These are phyloP conservation scores for Drosophila saltans DNA, from an alignment of 1,140 invertebrate genomes.

Conservation along the genomic window DNA sequence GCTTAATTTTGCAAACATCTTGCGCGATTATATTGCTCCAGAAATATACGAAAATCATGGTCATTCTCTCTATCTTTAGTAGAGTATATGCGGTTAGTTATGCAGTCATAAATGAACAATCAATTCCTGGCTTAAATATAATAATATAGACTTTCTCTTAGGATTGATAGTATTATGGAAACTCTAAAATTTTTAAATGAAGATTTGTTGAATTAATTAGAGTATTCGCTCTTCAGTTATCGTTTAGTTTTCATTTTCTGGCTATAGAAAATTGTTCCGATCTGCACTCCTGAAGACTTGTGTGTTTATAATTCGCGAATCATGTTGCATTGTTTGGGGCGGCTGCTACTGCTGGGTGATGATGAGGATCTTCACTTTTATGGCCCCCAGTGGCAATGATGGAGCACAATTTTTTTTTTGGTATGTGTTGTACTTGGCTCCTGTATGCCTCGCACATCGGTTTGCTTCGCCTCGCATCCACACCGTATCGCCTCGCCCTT, in stretches of 20 bases:
- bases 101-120: too few relatives aligned
- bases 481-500: constrained; percentile 53
- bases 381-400: constrained; percentile 63
- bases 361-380: constrained; percentile 80
- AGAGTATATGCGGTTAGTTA: background rate
- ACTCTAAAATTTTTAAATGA: too few relatives aligned
- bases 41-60: constrained; percentile 74
- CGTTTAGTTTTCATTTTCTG: background rate
- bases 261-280: constrained; percentile 14
- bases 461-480: constrained; percentile 24
- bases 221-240: background rate
- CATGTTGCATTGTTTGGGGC: constrained; percentile 77
- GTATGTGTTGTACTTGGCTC: constrained; percentile 55
- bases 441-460: constrained; percentile 47
- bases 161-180: background rate
- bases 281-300: constrained; percentile 50
- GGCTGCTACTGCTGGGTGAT: constrained; percentile 62
- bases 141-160: background rate
- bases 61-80: background rate
- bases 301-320: constrained; percentile 81
- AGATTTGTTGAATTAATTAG: background rate
- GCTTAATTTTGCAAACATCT: constrained; percentile 73
- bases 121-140: too few relatives aligned
- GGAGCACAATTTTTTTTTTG: constrained; percentile 62
- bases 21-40: constrained; percentile 75